Evolutionary conservation across 2,113 vertebrate genomes (phyloP).

Genomic region (Vanacampus margaritifer): DNA sequence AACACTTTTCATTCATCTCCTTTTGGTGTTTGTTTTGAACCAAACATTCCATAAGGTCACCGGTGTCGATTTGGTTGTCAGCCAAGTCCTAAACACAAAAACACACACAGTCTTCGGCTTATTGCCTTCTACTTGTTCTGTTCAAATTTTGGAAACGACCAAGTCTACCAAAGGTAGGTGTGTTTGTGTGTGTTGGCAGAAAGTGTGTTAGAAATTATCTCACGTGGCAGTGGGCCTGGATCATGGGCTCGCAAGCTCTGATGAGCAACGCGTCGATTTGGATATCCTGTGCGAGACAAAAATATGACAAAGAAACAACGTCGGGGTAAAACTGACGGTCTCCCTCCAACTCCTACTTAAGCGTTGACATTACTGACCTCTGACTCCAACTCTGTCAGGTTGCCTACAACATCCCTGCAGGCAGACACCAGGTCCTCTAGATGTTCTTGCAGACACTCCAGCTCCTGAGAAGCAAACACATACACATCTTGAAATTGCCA

Average conservation of each 20-base stretch:
- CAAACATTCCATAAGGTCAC: slow-evolving; percentile 95
- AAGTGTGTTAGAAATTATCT: slow-evolving; percentile 7
- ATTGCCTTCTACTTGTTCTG: not conserved
- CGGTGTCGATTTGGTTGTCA: slow-evolving; percentile 95
- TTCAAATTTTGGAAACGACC: not conserved
- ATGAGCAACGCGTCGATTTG: slow-evolving; percentile 97
- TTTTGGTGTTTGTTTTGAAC: slow-evolving; percentile 98
- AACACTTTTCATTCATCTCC: slow-evolving; percentile 97
- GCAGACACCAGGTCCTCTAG: slow-evolving; percentile 85
- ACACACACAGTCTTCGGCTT: slow-evolving; percentile 5
- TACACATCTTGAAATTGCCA: not conserved
- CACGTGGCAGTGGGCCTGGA: slow-evolving; percentile 55
- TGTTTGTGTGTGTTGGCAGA: not conserved
- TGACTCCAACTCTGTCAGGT: slow-evolving; percentile 92
- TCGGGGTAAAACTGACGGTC: not conserved
- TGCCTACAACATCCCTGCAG: slow-evolving; percentile 91
- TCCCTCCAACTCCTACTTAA: not conserved
- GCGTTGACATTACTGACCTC: slow-evolving; percentile 71
- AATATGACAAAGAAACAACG: not conserved
- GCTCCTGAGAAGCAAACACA: slow-evolving; percentile 66
- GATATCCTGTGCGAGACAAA: slow-evolving; percentile 79
- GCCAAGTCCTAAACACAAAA: slow-evolving; percentile 81
- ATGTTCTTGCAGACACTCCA: slow-evolving; percentile 96
- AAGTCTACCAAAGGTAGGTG: not conserved
- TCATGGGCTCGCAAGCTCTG: slow-evolving; percentile 87